These are phyloP conservation scores for Austrofundulus limnaeus DNA, from an alignment of 2,113 vertebrate genomes.

Conservation along the genomic window DNA sequence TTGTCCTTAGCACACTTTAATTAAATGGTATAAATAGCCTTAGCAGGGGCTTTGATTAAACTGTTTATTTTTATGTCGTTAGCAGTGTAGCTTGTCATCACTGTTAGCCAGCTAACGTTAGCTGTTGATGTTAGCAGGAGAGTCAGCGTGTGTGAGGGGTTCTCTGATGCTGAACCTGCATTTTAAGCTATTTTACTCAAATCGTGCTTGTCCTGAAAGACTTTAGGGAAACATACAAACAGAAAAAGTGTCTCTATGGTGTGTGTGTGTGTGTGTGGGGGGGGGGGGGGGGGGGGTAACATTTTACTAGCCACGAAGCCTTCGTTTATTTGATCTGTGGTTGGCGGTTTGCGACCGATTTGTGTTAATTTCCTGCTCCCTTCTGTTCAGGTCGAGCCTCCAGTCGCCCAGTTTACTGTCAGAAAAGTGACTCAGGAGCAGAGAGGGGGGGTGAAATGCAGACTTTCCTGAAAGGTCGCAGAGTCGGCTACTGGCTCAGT, in stretches of 20 bases:
- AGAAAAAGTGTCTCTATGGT: slow-evolving; percentile 2
- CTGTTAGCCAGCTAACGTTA: slow-evolving; percentile 67
- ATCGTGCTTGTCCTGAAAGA: neutral
- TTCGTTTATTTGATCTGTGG: too few relatives aligned
- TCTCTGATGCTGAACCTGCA: slow-evolving; percentile 43
- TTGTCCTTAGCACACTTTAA: neutral
- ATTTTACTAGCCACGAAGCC: neutral
- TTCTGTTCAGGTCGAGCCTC: slow-evolving; percentile 54
- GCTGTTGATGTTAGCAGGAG: slow-evolving; percentile 55
- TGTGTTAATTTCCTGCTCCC: slow-evolving; percentile 32
- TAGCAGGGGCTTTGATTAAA: neutral
- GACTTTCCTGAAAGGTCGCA: slow-evolving; percentile 92
- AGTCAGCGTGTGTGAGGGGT: slow-evolving; percentile 9
- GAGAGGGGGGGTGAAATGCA: slow-evolving; percentile 87
- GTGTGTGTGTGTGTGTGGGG: too few relatives aligned
- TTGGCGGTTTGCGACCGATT: neutral
- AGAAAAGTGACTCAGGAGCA: slow-evolving; percentile 30
- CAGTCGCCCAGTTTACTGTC: slow-evolving; percentile 48
- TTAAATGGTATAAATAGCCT: neutral
- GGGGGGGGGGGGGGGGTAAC: too few relatives aligned
- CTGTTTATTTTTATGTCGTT: slow-evolving; percentile 18
- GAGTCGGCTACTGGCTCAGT: slow-evolving; percentile 97
- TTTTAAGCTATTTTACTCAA: neutral
- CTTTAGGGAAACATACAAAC: too few relatives aligned
- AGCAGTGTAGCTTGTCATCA: slow-evolving; percentile 40